Evolutionary conservation across 2,888 invertebrate species (phyloP), one percentile per base, ranked within the genome.

Genomic region (Leptinotarsa haldemani): DNA sequence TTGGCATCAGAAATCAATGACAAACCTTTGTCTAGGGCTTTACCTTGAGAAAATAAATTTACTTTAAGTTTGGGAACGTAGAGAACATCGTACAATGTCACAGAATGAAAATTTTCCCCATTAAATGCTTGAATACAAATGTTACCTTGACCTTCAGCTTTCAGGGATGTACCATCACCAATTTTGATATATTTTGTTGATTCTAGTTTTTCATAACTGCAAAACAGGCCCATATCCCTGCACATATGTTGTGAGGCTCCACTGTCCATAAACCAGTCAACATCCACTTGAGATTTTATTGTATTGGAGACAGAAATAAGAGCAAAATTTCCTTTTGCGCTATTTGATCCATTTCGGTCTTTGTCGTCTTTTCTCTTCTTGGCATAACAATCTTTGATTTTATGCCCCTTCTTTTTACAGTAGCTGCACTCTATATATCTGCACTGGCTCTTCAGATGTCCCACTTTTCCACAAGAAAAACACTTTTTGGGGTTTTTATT

Each of bases 11-110:
- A 77, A 15, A 71, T 66, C 58, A 79, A 71, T 20, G 71, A 69
- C n/a, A 74, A 65, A 40, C 78, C 78, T 70, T 78, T 80, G 22
- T 80, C 77, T 64, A 80, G 70, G 12, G 77, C 78, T 73, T 70
- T 74, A 40, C 75, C 74, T 70, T 72, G 65, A 13, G 79, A 81
- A 69, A 81, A 78, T 71, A 81, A 76, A 73, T 81, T 80, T 18
- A 77, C 70, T 66, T 76, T 71, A 20, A 81, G 67, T 13, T 76
- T 52, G 50, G 79, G 78, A 20, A 80, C 77, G 74, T 76, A 75
- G 20, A 80, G 56, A 22, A 80, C 79, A 75, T 79, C 58, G 48
- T 65, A 64, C 47, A 80, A 56, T 25, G 70, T 74, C 22, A 69
- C 70, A 65, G 46, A 22, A 53, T 70, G 40, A 65, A 74, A 74